Evolutionary conservation across 2,113 vertebrate genomes (phyloP), one percentile per base, ranked within the genome.

Genomic region (Sceloporus undulatus): DNA sequence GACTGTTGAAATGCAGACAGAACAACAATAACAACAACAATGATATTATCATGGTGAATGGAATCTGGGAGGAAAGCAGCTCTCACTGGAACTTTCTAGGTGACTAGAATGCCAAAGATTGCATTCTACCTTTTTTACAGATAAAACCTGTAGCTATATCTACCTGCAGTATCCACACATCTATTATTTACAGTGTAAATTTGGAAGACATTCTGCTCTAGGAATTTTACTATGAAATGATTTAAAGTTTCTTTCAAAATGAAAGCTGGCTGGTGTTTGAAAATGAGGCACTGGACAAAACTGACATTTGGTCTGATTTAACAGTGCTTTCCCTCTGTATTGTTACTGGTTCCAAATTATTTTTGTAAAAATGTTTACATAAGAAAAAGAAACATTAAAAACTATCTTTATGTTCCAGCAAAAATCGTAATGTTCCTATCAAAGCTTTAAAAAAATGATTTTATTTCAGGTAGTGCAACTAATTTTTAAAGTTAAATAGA

Each of bases 401-500:
- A 93, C 77, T 90, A 92, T 92, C 88, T 85, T 89, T 88, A 95
- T 87, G 91, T 91, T 94, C 90, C 90, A 92, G 68, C 92, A 94
- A 89, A 91, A 90, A 86, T 48, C 48, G 93, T 90, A 90, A 91
- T 93, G 90, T 75, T 94, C 88, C 89, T 89, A 91, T 94, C 84
- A 87, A 94, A 95, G 95, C 93, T 93, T 92, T n/a, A 94, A 94
- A 95, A 96, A 96, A 92, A 93, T 93, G 94, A 96, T 96, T 96
- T 95, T 96, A 96, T 96, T 95, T 97, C 94, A 94, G 87, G 91
- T 94, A 89, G 92, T 91, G 91, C 90, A 95, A 94, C 90, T 92
- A 94, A 95, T 91, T 97, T 96, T 96, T 96, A 96, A 18, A 27
- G 93, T 92, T 97, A 97, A 97, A 96, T 96, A 97, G 97, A 97